Conservation (phyloP, 2,113 vertebrate species). For the human region DNA sequence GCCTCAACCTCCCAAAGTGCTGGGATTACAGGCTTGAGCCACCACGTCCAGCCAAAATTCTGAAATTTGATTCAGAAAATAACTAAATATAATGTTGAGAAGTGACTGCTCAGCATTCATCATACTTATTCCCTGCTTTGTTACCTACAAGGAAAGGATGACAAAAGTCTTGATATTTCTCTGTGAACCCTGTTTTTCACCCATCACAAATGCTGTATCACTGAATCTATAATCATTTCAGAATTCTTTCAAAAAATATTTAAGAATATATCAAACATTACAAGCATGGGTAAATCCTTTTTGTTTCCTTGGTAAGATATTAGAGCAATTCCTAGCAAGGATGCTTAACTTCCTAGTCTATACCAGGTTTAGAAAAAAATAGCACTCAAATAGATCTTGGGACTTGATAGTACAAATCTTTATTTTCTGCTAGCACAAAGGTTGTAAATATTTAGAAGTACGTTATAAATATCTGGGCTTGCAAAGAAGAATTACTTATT, state of each 20-base stretch:
- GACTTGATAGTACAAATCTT: conserved; percentile 3
- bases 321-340: not conserved
- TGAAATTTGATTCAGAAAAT: conserved; percentile 18
- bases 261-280: not conserved
- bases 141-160: not conserved
- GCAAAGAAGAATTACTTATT: not conserved
- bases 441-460: conserved; percentile 57
- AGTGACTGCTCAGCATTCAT: not conserved
- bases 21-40: no score
- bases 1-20: no score
- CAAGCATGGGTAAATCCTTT: not conserved
- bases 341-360: conserved; percentile 26
- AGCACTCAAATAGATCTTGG: not conserved
- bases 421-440: conserved; percentile 19
- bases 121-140: not conserved
- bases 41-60: not conserved
- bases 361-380: conserved; percentile 32
- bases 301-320: not conserved
- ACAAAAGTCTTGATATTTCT: not conserved
- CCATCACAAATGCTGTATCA: not conserved
- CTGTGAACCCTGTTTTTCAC: not conserved
- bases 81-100: not conserved
- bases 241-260: not conserved
- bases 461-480: not conserved
- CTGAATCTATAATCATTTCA: not conserved